A percentile compares a stretch with the other conserved stretches of the same genome.
Conservation (phyloP, 2,113 vertebrate genomes). For the Daphoenositta chrysoptera region DNA sequence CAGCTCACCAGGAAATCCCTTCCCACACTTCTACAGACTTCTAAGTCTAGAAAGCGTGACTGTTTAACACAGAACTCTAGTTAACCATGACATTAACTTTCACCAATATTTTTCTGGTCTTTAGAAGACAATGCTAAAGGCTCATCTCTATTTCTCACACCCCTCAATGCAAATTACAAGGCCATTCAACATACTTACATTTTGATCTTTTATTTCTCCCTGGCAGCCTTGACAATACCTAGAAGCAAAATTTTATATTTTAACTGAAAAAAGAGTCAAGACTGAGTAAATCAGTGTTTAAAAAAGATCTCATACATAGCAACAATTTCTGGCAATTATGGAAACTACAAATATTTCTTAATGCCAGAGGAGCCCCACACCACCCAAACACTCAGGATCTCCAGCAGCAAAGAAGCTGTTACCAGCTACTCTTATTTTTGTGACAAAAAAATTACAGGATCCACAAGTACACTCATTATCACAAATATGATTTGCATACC, state of each 20-base stretch:
- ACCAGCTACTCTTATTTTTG: neutral
- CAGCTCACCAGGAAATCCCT: neutral
- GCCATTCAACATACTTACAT: conserved; percentile 76
- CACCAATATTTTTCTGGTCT: neutral
- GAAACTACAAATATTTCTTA: neutral
- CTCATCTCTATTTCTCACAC: neutral
- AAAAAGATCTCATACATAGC: neutral
- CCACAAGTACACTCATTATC: neutral
- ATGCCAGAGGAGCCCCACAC: neutral
- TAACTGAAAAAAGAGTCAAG: neutral
- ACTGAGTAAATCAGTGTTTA: neutral
- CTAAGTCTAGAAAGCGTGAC: neutral
- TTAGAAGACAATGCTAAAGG: neutral
- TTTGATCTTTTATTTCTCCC: conserved; percentile 87
- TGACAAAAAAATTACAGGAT: neutral
- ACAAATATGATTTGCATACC: conserved; percentile 64
- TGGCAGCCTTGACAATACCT: conserved; percentile 93
- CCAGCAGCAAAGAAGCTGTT: neutral
- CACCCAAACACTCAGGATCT: neutral
- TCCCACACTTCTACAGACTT: neutral
- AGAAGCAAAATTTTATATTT: conserved; percentile 49
- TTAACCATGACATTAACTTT: neutral
- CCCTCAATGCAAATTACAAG: neutral
- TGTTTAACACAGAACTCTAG: neutral
- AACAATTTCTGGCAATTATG: neutral